These are phyloP conservation scores for Florisuga fusca DNA, from an alignment of 2,797 vertebrate species.

Conservation along the genomic window DNA sequence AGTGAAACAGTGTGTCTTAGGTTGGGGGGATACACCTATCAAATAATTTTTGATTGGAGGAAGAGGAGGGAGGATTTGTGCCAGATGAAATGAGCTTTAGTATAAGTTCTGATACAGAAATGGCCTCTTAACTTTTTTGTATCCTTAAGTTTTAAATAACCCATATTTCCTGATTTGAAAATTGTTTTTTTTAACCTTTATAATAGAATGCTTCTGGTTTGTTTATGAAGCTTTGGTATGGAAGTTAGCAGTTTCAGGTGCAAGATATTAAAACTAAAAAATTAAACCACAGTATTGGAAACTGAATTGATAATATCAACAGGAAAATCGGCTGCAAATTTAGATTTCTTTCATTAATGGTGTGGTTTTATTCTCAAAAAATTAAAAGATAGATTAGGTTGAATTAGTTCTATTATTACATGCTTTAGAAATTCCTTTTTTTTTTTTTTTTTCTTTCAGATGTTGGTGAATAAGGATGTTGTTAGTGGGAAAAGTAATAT, in stretches of 20 bases:
- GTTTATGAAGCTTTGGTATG: neutral
- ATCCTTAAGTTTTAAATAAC: neutral
- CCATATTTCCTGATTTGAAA: neutral
- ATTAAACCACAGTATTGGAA: neutral
- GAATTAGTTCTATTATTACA: neutral
- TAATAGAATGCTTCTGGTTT: neutral
- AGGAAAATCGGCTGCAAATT: neutral
- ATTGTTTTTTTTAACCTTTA: neutral
- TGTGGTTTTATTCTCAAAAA: neutral
- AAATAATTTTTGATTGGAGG: neutral
- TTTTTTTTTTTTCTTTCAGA: neutral
- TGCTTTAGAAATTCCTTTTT: neutral
- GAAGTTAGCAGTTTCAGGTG: neutral
- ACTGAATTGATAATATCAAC: neutral
- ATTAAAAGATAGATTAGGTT: neutral
- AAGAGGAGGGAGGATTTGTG: neutral
- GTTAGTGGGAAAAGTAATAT: neutral
- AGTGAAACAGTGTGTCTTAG: neutral
- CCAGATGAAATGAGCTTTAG: neutral
- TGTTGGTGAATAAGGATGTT: constrained; percentile 1
- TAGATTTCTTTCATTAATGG: neutral
- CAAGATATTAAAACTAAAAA: neutral
- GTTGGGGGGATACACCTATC: neutral
- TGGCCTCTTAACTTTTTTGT: neutral
- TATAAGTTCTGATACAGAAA: neutral